These are phyloP conservation scores for Stictonetta naevosa DNA, from an alignment of 2,113 vertebrate species.

Conservation along the genomic window DNA sequence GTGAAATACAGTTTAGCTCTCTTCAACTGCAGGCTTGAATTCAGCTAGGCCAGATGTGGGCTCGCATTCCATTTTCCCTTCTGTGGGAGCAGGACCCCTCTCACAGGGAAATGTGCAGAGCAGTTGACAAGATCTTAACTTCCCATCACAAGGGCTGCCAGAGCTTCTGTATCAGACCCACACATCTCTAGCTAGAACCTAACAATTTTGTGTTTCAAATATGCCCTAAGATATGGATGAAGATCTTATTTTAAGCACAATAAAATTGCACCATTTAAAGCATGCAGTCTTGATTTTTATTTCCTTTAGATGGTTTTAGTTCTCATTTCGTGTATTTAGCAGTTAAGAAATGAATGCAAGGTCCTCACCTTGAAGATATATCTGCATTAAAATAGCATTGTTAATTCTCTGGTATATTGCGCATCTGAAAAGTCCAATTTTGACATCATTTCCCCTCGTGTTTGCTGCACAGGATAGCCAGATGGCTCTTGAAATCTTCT, in stretches of 20 bases:
- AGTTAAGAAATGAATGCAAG: background rate
- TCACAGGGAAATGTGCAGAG: background rate
- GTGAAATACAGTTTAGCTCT: background rate
- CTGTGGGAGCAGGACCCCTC: background rate
- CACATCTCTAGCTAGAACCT: background rate
- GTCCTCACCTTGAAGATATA: background rate
- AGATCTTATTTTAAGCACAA: background rate
- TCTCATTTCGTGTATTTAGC: background rate
- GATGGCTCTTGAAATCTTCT: slow-evolving; percentile 54
- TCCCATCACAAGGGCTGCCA: background rate
- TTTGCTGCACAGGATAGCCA: slow-evolving; percentile 5
- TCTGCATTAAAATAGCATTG: slow-evolving; percentile 3
- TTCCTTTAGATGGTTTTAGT: background rate
- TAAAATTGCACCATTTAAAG: background rate
- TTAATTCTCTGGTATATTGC: background rate
- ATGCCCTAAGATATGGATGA: background rate
- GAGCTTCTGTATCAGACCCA: background rate
- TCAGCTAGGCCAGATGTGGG: fast-evolving
- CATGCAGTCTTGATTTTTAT: background rate
- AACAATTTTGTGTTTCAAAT: background rate
- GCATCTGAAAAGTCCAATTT: slow-evolving; percentile 9
- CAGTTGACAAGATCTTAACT: background rate
- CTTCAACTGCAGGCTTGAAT: background rate
- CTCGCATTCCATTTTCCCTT: background rate
- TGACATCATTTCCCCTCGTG: background rate